Base-by-base conservation (phyloP, 2,797 vertebrate species). In the Catamblyrhynchus diadema region DNA sequence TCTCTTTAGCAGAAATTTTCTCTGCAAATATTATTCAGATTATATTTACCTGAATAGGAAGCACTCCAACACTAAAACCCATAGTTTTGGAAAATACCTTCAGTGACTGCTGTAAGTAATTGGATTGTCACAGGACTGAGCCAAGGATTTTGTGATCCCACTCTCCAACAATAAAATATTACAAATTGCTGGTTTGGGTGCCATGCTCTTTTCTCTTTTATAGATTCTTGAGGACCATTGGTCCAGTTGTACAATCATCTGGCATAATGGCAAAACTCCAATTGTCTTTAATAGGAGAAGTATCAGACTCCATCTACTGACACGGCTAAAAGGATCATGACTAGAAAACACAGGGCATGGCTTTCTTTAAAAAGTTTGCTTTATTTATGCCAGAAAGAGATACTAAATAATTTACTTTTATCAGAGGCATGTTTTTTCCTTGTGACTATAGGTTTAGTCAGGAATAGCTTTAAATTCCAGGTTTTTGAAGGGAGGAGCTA, bases 221-320 rank as follows among this genome's bases (percentile, higher is more conserved):
- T 19, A 84, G 13, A 60, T 61, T 88, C 57, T 81, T 80, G 25
- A 92, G 70, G 71, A 78, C 37, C 74, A 65, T 8, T 50, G 62
- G 50, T 85, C 28, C 37, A 67, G 50, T 47, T 65, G 32, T 41
- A 50, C 61, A 59, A 32, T 64, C 89, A 71, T 67, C 78, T 57
- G 65, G 77, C 47, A 65, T 70, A 85, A 86, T 77, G 95, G 72
- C 87, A 92, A 88, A 95, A 72, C 33, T 93, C 85, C 89, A 94
- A 30, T 75, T 93, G 75, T 83, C 88, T 95, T 95, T 94, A 95
- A 94, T 37, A 94, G 93, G 67, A 94, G 79, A 95, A 85, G 67
- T 53, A 85, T 77, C 73, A 80, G 71, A 48, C 61, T 90, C 71
- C 86, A 53, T 44, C 78, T 79, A 85, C 84, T 59, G 84, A 61